Evolutionary conservation across 2,888 invertebrate species (phyloP), one percentile per base, ranked within the genome.

Genomic region (Callosobruchus maculatus): DNA sequence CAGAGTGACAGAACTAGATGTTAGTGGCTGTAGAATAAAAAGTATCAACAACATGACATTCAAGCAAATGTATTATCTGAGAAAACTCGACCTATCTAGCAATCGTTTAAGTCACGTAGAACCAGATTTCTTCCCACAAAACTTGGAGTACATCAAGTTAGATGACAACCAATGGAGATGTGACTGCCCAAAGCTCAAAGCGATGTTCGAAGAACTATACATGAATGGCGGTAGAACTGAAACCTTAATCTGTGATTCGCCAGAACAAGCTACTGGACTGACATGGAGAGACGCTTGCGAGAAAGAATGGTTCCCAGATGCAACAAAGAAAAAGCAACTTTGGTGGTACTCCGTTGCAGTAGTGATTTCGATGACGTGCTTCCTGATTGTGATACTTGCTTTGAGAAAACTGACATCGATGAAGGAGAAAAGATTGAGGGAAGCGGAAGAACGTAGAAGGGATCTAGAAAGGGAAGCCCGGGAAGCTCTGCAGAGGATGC

Each of bases 101-200:
- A 94, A 95, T 83, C 89, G 93, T 74, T 88, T 94, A 78, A 93
- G 92, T 0, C 90, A 89, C 71, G 90, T 93, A 85, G 88, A 87
- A 67, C 88, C 88, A 7, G 86, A 88, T 0, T 90, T 89, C 81
- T 94, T 94, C 81, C 88, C 88, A 0, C 93, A 92, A 84, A 86
- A 88, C 13, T 20, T 77, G 9, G 90, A 89, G 75, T 88, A 88
- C 73, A 84, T 94, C n/a, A 88, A 90, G 82, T 83, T 94, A 70
- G 89, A 89, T 20, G 93, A 94, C 81, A 95, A 95, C 84, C 92
- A 93, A 78, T 95, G 94, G 94, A 88, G 92, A 75, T 95, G 95
- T 83, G 92, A 93, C 77, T 95, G 95, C 81, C 79, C 81, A 0
- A 88, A 90, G 22, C 90, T 94, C 83, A 88, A 89, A 73, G 88